Conservation (phyloP, 1,140 invertebrate species). For the Dendroctonus ponderosae region DNA sequence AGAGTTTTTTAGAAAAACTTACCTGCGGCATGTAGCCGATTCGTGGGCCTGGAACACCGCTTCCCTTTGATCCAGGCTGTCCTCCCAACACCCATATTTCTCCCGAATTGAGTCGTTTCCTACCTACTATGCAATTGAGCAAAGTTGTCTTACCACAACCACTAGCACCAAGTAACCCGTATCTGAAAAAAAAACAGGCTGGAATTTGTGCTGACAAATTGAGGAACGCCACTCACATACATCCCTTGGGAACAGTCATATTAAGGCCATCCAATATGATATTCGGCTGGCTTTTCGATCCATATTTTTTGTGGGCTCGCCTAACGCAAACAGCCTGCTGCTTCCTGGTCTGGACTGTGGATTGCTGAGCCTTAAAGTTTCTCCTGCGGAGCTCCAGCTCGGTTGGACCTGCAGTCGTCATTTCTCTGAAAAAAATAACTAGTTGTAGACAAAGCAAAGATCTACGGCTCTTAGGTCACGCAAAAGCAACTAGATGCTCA, state of each 20-base stretch:
- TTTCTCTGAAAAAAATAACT: neutral
- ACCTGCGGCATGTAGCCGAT: constrained; percentile 69
- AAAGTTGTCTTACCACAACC: constrained; percentile 84
- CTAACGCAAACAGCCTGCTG: constrained; percentile 81
- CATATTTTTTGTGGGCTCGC: constrained; percentile 84
- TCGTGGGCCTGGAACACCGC: constrained; percentile 67
- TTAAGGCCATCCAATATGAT: constrained; percentile 82
- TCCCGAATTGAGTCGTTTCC: constrained; percentile 72
- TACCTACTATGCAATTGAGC: constrained; percentile 79
- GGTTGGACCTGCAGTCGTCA: constrained; percentile 37
- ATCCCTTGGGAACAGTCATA: constrained; percentile 88
- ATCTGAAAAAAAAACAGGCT: constrained; percentile 47
- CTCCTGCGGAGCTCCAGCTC: constrained; percentile 44
- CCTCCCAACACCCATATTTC: constrained; percentile 82
- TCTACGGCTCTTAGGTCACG: too few species aligned
- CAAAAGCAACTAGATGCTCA: too few species aligned
- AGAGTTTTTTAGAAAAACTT: constrained; percentile 19
- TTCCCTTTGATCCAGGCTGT: constrained; percentile 75
- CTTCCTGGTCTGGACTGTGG: constrained; percentile 67
- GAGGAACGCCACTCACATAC: constrained; percentile 70
- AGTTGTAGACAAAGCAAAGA: neutral
- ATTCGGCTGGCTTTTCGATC: constrained; percentile 77
- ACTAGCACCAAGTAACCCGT: constrained; percentile 79
- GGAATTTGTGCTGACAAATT: neutral
- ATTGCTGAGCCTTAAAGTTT: constrained; percentile 58